phyloP scores from a whole-genome alignment of 30 jellyfish, hydroid and myxozoan genomes.

The Turritopsis dohrnii region DNA sequence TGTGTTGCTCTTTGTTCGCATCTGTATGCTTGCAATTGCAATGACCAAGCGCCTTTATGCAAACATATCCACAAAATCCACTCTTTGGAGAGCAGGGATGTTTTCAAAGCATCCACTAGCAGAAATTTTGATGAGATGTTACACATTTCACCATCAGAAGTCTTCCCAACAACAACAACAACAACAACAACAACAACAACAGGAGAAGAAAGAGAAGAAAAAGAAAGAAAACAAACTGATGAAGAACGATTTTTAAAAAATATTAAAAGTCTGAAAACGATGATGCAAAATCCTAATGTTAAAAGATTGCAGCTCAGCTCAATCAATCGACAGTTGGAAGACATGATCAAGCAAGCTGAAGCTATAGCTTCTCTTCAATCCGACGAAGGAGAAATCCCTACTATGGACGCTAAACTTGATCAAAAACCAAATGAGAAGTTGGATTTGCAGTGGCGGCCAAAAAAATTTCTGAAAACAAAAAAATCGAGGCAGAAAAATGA shows the following conservation, averaged over 20 bases:
- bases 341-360: neutral
- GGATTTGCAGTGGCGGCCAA: neutral
- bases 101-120: neutral
- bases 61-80: neutral
- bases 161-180: too few species aligned
- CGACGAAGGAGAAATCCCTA: neutral
- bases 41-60: neutral
- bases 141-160: too few species aligned
- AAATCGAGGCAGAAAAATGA: too few species aligned
- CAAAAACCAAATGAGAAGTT: neutral
- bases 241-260: neutral
- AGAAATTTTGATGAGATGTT: too few species aligned
- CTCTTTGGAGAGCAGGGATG: neutral
- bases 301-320: neutral
- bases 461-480: too few species aligned
- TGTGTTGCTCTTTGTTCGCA: neutral
- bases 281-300: neutral
- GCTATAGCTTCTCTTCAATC: neutral
- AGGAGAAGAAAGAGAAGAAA: neutral
- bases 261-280: neutral
- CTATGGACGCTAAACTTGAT: neutral
- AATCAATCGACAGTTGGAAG: neutral
- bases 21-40: constrained; percentile 4
- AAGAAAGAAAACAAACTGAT: neutral
- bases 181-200: too few species aligned